Evolutionary conservation across 2,888 invertebrate genomes (phyloP).

Genomic region (Philopedon plagiatum): DNA sequence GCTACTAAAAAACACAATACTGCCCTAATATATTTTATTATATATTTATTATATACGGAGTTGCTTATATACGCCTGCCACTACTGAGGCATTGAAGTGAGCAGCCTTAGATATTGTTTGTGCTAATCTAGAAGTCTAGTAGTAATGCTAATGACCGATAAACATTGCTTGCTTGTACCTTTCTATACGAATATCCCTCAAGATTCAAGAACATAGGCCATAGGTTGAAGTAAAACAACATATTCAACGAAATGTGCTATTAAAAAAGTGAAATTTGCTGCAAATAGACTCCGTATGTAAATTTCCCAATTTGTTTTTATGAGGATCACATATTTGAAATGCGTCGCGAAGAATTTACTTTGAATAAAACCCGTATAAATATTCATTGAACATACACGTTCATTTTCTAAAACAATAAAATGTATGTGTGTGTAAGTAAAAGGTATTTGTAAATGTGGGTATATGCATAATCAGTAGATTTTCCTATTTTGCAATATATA

Average conservation of each 20-base stretch:
- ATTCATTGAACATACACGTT: slow-evolving; percentile 27
- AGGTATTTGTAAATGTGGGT: slow-evolving; percentile 6
- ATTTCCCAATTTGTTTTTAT: slow-evolving; percentile 32
- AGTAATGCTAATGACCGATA: too few relatives aligned
- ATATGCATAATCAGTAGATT: neutral
- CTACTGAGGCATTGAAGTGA: too few relatives aligned
- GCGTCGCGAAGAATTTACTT: slow-evolving; percentile 18
- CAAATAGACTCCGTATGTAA: neutral
- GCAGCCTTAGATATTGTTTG: too few relatives aligned
- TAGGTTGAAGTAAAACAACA: neutral
- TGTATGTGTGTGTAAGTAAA: slow-evolving; percentile 30
- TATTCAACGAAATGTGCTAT: neutral
- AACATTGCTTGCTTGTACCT: too few relatives aligned
- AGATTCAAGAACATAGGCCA: too few relatives aligned
- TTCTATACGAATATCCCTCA: too few relatives aligned
- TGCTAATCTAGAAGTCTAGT: too few relatives aligned
- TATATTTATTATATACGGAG: too few relatives aligned
- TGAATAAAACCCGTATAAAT: slow-evolving; percentile 43
- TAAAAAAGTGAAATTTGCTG: slow-evolving; percentile 25
- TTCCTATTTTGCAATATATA: slow-evolving; percentile 13
- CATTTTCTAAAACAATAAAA: slow-evolving; percentile 47
- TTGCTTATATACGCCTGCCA: too few relatives aligned
- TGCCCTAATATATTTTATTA: too few relatives aligned
- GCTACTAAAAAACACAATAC: too few relatives aligned
- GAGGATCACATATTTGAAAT: slow-evolving; percentile 35